These are phyloP conservation scores for Bombus confusus DNA, from an alignment of 1,140 invertebrate genomes.

Conservation along the genomic window DNA sequence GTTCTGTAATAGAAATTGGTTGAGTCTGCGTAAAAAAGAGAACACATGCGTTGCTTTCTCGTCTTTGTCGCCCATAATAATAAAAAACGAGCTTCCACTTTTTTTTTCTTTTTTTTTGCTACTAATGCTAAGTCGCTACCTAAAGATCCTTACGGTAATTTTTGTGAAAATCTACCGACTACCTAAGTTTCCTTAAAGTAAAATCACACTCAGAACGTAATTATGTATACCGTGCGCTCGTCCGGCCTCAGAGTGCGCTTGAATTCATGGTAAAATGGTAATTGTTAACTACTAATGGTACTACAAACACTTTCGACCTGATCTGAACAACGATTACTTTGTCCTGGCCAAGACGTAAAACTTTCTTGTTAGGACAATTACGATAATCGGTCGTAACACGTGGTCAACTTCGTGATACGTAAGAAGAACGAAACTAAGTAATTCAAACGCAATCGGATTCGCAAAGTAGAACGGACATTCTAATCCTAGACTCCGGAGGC, in stretches of 20 bases:
- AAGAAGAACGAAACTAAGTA: background rate
- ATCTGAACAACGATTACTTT: too few relatives aligned
- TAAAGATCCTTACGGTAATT: background rate
- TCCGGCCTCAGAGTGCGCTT: background rate
- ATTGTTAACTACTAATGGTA: background rate
- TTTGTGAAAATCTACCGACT: conserved; percentile 51
- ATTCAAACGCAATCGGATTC: background rate
- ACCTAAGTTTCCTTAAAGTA: conserved; percentile 70
- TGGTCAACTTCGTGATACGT: background rate
- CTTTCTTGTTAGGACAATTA: background rate
- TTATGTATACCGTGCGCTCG: conserved; percentile 33
- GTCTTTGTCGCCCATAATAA: conserved; percentile 28
- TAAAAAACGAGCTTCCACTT: conserved; percentile 11
- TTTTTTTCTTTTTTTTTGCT: background rate
- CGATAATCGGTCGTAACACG: too few relatives aligned
- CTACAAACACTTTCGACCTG: background rate
- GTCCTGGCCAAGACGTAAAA: background rate
- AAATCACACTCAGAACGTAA: conserved; percentile 80
- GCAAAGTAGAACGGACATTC: background rate
- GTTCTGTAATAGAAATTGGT: conserved; percentile 18
- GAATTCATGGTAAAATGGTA: background rate
- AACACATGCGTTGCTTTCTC: conserved; percentile 39
- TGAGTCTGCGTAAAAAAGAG: conserved; percentile 55
- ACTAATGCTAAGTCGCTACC: conserved; percentile 33
- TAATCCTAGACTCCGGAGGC: background rate